Evolutionary conservation across 2,888 invertebrate species (phyloP), one percentile per base, ranked within the genome.

Genomic region (Coecobrya sp.): DNA sequence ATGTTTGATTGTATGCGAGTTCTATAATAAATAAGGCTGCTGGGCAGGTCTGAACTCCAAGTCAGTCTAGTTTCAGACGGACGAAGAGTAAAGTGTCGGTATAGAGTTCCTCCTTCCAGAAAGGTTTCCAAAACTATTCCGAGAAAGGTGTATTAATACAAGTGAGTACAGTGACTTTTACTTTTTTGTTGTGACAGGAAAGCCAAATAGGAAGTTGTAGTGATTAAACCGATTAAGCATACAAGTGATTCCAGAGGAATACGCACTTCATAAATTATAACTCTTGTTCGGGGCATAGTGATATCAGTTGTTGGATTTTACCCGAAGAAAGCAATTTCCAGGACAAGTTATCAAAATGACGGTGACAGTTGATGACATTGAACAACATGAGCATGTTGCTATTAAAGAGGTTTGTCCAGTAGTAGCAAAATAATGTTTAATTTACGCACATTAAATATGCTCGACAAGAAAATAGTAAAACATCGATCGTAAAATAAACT

Each of bases 291-390:
- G 65, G 27, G 27, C 27, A 25, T 25, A 65, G 3, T 25, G 27
- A 59, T 59, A 25, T 25, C 27, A 3, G n/a, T 25, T 13, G 8
- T 42, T 73, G 16, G 19, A 8, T 0, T 52, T 76, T 25, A 49
- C 76, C 4, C 49, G 49, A 13, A 25, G 49, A 76, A 22, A 52
- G 16, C 0, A 52, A 49, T 19, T 36, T 36, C 25, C 0, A 49
- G 42, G 7, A 73, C 16, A 73, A 42, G 10, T n/a, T n/a, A 68
- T 16, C 30, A 89, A 25, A 30, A 91, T 91, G 91, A 91, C 91
- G 16, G 73, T 91, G 55, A 91, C 91, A 0, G 52, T 86, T n/a
- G 82, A 91, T n/a, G 91, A 91, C 42, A 45, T 91, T 65, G 59
- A 70, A 11, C 62, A 86, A 19, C 36, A 86, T n/a, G 91, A 91